Evolutionary conservation across 1,140 invertebrate genomes (phyloP), one percentile per base, ranked within the genome.

Genomic region (Ostrea edulis): DNA sequence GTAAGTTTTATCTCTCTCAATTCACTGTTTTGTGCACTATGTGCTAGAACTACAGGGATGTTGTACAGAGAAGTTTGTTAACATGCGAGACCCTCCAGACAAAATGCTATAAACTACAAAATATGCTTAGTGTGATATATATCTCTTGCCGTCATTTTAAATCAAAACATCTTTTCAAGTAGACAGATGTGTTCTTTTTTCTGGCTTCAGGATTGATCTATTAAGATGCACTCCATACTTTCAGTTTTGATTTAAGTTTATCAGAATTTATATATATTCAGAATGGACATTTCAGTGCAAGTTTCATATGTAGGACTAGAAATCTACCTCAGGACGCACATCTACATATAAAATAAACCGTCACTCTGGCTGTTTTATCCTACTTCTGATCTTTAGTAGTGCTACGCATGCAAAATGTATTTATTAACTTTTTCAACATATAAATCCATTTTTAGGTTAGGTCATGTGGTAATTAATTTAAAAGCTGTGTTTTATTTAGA

Each of bases 301-400:
- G 9, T 77, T 77, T 77, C 68, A 77, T 29, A 29, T 35, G 22
- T 35, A 77, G 68, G 29, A 77, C 25, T 77, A 77, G 68, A 77
- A 29, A 77, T 29, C 68, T 77, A 77, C 68, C 68, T 77, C 68
- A 77, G 68, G 68, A 14, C 68, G n/a, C n/a, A 77, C 58, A 62
- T 35, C 14, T 77, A 25, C 25, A 77, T 77, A 25, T 77, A 14
- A 77, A 58, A 62, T 62, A 20, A 62, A n/a, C 14, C 20, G 17
- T 62, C 14, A 62, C n/a, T n/a, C n/a, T 62, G 55, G 55, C n/a
- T 7, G 55, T n/a, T 62, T 35, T 14, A 29, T 25, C 29, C 68
- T 14, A 29, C 12, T 29, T 77, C 22, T 77, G 11, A 29, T 77
- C 25, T 25, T 77, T 77, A 35, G 7, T 71, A 11, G 25, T 77